These are phyloP conservation scores for Monarcha castaneiventris DNA, from an alignment of 2,113 vertebrate species.

Conservation along the genomic window DNA sequence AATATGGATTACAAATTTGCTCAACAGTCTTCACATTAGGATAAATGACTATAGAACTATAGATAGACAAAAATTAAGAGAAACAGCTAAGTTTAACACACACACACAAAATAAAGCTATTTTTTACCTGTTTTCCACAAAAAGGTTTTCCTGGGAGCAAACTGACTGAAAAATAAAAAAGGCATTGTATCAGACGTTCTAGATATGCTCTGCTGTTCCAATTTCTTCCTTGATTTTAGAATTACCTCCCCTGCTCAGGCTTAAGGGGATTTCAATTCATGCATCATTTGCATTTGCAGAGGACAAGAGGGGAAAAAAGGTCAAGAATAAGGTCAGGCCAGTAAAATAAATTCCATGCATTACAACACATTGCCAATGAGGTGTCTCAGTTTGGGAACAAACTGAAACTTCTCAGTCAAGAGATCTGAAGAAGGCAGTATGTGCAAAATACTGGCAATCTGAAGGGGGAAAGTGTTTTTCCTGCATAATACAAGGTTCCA, in stretches of 20 bases:
- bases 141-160: conserved; percentile 85
- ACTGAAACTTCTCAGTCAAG: background rate
- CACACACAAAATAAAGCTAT: conserved; percentile 32
- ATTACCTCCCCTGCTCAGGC: conserved; percentile 63
- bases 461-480: background rate
- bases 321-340: conserved; percentile 57
- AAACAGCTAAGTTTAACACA: conserved; percentile 27
- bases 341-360: conserved; percentile 49
- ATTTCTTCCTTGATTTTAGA: conserved; percentile 61
- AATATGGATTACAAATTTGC: background rate
- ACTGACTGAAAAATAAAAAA: conserved; percentile 82
- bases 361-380: background rate
- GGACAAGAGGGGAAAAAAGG: conserved; percentile 30
- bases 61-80: background rate
- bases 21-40: background rate
- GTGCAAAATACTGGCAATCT: background rate
- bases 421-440: background rate
- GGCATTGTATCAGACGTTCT: conserved; percentile 71
- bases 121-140: conserved; percentile 86
- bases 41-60: background rate
- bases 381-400: conserved; percentile 24
- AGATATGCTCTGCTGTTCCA: conserved; percentile 48
- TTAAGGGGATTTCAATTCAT: conserved; percentile 53
- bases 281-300: conserved; percentile 52
- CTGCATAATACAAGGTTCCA: background rate